A percentile compares a stretch with the other conserved stretches of the same genome.
These are phyloP conservation scores for Drosophila sucinea DNA, from an alignment of 1,140 invertebrate species.

Conservation along the genomic window DNA sequence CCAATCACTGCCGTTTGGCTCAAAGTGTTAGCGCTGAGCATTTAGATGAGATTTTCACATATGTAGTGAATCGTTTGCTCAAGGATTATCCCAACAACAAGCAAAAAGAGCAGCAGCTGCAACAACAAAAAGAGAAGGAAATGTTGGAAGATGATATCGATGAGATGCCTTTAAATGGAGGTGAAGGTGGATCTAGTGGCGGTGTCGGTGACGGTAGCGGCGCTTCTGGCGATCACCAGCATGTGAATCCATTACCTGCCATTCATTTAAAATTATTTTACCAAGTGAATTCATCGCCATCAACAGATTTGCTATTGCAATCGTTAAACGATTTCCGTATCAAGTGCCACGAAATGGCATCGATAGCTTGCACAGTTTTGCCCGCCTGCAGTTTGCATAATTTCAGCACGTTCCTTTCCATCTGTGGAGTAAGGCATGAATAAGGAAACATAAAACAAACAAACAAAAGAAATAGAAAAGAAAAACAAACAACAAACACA, in stretches of 20 bases:
- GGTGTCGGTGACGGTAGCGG: slow-evolving; percentile 42
- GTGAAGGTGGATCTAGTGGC: slow-evolving; percentile 22
- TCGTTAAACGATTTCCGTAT: slow-evolving; percentile 84
- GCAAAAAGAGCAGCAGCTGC: slow-evolving; percentile 36
- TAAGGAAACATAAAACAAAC: slow-evolving; percentile 16
- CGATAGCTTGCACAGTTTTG: slow-evolving; percentile 89
- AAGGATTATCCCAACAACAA: slow-evolving; percentile 85
- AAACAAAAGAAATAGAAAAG: not conserved
- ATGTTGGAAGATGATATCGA: slow-evolving; percentile 16
- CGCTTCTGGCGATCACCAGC: not conserved
- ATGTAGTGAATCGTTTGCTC: slow-evolving; percentile 89
- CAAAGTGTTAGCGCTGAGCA: slow-evolving; percentile 85
- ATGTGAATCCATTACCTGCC: slow-evolving; percentile 82
- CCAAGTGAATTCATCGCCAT: slow-evolving; percentile 86
- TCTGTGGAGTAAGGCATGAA: slow-evolving; percentile 87
- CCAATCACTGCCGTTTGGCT: slow-evolving; percentile 84
- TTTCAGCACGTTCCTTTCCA: slow-evolving; percentile 90
- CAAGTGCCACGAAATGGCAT: slow-evolving; percentile 82
- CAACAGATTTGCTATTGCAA: slow-evolving; percentile 84
- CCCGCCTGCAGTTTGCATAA: slow-evolving; percentile 91
- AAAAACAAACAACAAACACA: not conserved
- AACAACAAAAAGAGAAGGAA: slow-evolving; percentile 14
- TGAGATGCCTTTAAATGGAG: slow-evolving; percentile 18
- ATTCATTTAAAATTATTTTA: slow-evolving; percentile 90
- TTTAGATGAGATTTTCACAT: slow-evolving; percentile 88